Percentiles rank a stretch among this genome's conserved stretches.
Evolutionary conservation across 1,140 invertebrate genomes (phyloP).

Genomic region (Globodera rostochiensis): DNA sequence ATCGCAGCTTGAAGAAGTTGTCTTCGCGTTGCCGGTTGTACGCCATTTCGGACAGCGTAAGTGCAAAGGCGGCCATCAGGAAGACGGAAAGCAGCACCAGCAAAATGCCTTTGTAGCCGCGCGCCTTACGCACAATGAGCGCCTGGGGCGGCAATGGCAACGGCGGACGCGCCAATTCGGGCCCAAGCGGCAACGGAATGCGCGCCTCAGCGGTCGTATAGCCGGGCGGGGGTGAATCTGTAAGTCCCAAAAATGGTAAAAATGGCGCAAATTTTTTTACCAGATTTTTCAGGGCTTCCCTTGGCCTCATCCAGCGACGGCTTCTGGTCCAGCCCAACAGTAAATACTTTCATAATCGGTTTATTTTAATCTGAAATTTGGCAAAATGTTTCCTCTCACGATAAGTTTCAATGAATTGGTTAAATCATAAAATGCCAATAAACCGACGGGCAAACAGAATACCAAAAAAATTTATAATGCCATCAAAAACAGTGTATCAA

Average conservation of each 20-base stretch:
- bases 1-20: conserved; percentile 63
- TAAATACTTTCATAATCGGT: conserved; percentile 61
- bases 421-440: no score
- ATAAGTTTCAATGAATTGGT: no score
- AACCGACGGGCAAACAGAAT: no score
- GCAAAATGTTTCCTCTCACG: no score
- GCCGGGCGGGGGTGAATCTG: conserved; percentile 43
- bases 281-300: conserved; percentile 9
- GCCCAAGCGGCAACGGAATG: conserved; percentile 49
- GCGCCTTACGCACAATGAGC: conserved; percentile 55
- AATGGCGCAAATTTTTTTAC: neutral
- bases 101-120: conserved; percentile 59
- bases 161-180: conserved; percentile 42
- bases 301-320: conserved; percentile 41
- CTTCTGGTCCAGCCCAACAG: conserved; percentile 62
- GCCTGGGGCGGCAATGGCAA: conserved; percentile 31
- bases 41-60: conserved; percentile 60
- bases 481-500: no score
- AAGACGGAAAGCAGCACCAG: conserved; percentile 61
- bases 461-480: no score
- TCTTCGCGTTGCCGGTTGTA: conserved; percentile 63
- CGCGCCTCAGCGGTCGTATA: conserved; percentile 25
- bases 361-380: conserved; percentile 3
- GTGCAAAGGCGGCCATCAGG: conserved; percentile 57
- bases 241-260: conserved; percentile 11